Base-by-base conservation (phyloP, 2,797 vertebrate species). In the Champsocephalus esox region DNA sequence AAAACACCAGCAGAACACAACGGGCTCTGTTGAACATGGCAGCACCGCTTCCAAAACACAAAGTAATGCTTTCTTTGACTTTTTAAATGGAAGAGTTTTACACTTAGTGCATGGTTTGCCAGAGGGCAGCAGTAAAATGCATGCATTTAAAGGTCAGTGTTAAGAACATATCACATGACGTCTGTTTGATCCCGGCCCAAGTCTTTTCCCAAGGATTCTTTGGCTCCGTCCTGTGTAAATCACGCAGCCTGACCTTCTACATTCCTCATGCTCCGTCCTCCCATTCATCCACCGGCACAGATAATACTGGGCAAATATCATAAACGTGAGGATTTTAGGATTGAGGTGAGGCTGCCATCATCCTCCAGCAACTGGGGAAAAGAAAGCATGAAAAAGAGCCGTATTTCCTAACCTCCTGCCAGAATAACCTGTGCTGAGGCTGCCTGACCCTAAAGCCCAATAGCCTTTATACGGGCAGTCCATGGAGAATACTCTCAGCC, bases 301-400 rank as follows among this genome's bases (percentile, higher is more conserved):
- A 96, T 95, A 96, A 95, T 93, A 89, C 94, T 94, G 93, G 94
- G 93, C 94, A 96, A 96, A 95, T 94, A 95, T 96, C 96, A 95
- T 94, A 94, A 95, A 94, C 94, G 93, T 95, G 95, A 96, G 95
- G 95, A 95, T 95, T 95, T 94, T 94, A 93, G 88, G 93, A 95
- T 92, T 93, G 94, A 93, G 92, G 95, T 95, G 92, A 96, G 93
- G 93, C 87, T 80, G 85, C 90, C 84, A 90, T 88, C 90, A 85
- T 89, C 83, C 75, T 81, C 80, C 81, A 85, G 83, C 89, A 86
- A 87, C 88, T 74, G 89, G 92, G 94, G 90, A 93, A 89, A 89
- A 89, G 91, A 89, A 89, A 93, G 87, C 70, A 24, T 24, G 24
- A 24, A 24, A 87, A 89, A 85, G 75, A 76, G 68, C 55, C 75